Base-by-base conservation (phyloP, 2,797 vertebrate genomes). In the Triplophysa yarkandensis region DNA sequence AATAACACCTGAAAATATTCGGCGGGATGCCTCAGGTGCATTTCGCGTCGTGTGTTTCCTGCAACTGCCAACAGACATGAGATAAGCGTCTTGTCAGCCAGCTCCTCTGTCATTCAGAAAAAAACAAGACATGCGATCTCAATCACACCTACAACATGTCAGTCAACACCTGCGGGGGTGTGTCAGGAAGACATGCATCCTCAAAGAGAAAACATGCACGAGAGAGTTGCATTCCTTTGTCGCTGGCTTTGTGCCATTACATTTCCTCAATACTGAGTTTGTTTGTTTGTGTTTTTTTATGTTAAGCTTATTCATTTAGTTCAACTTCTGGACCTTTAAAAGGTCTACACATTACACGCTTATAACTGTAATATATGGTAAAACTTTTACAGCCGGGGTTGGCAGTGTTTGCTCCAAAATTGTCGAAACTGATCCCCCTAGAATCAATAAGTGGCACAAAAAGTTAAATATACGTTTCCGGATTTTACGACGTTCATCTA, bases 141-240 rank as follows among this genome's bases (percentile, higher is more conserved):
- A 83, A 85, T 86, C 77, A 80, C 81, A 82, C 78, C 58, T 76
- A 79, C 76, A 72, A 76, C 55, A 27, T 63, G 68, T 87, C 85
- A 79, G 69, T 88, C 87, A 85, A 79, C 87, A 86, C 80, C 85
- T 86, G 79, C 50, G 52, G 67, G 79, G 80, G 78, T 80, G 81
- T 71, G 63, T 80, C 77, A 83, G 83, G 85, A 88, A 85, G 77
- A 67, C 30, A 43, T 73, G 73, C 80, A 83, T 81, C 85, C 62
- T 79, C 66, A 14, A 23, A 21, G 17, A 30, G 25, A 70, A 17
- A 50, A 27, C 6, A 66, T 55, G 52, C 52, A 32, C 16, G 23
- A 50, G 30, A 64, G 34, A 62, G 46, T 30, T 50, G 43, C 27
- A 54, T 77, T 69, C 72, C 73, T 80, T 34, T 78, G 43, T 65